Evolutionary conservation across 2,113 vertebrate species (phyloP), one percentile per base, ranked within the genome.

Genomic region (Motacilla tschutschensis): DNA sequence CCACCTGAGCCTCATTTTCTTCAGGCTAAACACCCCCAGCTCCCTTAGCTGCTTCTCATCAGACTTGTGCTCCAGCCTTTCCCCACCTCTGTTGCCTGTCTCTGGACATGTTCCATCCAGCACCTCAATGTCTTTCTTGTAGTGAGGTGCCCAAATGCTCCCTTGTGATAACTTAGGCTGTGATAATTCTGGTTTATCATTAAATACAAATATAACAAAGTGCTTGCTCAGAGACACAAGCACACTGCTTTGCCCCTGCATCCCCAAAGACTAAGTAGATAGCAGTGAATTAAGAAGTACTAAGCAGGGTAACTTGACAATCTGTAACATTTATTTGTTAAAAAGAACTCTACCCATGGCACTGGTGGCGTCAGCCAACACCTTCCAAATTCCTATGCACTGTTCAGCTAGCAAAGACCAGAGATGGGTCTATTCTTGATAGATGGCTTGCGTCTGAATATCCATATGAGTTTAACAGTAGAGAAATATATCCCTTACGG

Each of bases 71-170:
- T 64, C 10, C 36, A 64, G 20, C 16, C 26, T 17, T 43, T 50
- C 18, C 11, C 16, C n/a, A 50, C 4, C 7, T 38, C 26, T 14
- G 2, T 0, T 38, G n/a, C 18, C 8, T 5, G 20, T 57, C n/a
- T 64, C 26, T 50, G 50, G 36, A 22, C 26, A 28, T 2, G 15
- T 5, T 63, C 43, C 64, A 78, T n/a, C 50, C 31, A 48, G 15
- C 57, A 44, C 12, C 15, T 33, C 35, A 17, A 14, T 9, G 12
- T n/a, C 26, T 4, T 54, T 29, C 14, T 19, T 14, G 20, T 2
- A 19, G 12, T 0, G 2, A 64, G 18, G 64, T 1, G 7, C 10
- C 19, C 19, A 71, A 29, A 51, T 0, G 0, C 20, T 64, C 21
- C 36, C 12, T 17, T 64, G 11, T 8, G 25, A 31, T 47, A 35